Conservation (phyloP, 2,797 vertebrate genomes). For the Acipenser ruthenus region DNA sequence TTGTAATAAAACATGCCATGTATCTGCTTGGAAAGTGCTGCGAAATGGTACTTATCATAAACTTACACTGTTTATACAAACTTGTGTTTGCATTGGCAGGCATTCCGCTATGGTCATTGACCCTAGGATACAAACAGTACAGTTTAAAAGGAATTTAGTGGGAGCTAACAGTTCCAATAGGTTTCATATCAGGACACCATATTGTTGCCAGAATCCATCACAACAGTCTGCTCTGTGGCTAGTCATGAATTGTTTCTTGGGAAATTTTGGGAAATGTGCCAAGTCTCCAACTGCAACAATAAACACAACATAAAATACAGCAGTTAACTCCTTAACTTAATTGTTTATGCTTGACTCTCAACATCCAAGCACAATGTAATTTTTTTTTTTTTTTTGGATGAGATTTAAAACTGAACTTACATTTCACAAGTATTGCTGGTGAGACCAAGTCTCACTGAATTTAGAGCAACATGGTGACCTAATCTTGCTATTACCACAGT, state of each 20-base stretch:
- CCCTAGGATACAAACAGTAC: slow-evolving; percentile 5
- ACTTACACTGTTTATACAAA: background rate
- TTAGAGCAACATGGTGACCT: no score
- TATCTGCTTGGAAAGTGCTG: background rate
- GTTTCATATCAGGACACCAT: slow-evolving; percentile 21
- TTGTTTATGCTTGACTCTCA: no score
- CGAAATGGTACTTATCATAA: slow-evolving; percentile 1
- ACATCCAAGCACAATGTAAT: no score
- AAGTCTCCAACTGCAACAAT: background rate
- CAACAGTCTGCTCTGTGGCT: background rate
- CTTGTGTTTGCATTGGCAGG: slow-evolving; percentile 3
- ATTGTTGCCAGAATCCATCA: slow-evolving; percentile 14
- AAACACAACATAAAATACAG: background rate
- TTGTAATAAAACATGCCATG: background rate
- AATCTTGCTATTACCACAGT: no score
- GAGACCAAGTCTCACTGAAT: no score
- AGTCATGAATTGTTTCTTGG: background rate
- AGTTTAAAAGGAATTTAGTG: slow-evolving; percentile 28
- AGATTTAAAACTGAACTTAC: no score
- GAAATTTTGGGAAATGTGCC: background rate
- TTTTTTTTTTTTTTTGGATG: no score
- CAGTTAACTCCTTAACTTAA: no score
- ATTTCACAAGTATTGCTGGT: no score
- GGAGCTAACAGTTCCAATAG: slow-evolving; percentile 28
- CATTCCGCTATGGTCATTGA: slow-evolving; percentile 16